Conservation (phyloP, 2,113 vertebrate species). For the Takifugu bimaculatus region DNA sequence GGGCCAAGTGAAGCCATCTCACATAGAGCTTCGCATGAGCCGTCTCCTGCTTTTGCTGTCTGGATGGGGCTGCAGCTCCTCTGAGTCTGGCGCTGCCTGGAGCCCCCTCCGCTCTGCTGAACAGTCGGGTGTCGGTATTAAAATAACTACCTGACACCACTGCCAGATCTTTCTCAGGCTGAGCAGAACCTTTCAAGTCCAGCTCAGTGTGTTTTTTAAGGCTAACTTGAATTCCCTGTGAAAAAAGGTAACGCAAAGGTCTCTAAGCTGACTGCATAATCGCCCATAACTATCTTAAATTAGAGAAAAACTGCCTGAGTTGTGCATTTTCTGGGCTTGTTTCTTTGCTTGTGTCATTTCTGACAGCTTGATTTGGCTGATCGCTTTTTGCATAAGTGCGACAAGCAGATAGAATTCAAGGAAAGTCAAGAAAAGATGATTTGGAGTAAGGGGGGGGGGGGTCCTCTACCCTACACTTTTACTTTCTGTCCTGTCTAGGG, state of each 20-base stretch:
- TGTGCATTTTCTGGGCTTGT: not conserved
- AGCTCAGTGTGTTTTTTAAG: not conserved
- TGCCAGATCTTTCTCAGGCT: constrained; percentile 25
- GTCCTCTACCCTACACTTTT: no score
- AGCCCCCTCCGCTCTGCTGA: constrained; percentile 18
- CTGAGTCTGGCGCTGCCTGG: constrained; percentile 20
- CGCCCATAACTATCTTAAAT: not conserved
- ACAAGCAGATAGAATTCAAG: no score
- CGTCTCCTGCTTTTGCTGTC: constrained; percentile 22
- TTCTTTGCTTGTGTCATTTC: constrained; percentile 3
- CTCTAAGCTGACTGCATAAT: not conserved
- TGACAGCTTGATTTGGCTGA: no score
- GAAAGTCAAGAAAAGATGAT: no score
- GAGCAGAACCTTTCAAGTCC: not conserved
- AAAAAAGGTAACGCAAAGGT: no score
- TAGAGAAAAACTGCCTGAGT: not conserved
- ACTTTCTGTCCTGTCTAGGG: no score
- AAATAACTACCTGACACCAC: constrained; percentile 7
- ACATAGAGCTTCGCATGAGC: constrained; percentile 33
- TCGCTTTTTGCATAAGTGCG: no score
- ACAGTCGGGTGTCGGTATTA: constrained; percentile 10
- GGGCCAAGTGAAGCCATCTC: constrained; percentile 54
- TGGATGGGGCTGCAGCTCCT: constrained; percentile 21
- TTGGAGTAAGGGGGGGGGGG: no score
- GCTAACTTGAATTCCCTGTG: no score